Base-by-base conservation (phyloP, 2,888 invertebrate genomes). In the Cheilosia pagana region DNA sequence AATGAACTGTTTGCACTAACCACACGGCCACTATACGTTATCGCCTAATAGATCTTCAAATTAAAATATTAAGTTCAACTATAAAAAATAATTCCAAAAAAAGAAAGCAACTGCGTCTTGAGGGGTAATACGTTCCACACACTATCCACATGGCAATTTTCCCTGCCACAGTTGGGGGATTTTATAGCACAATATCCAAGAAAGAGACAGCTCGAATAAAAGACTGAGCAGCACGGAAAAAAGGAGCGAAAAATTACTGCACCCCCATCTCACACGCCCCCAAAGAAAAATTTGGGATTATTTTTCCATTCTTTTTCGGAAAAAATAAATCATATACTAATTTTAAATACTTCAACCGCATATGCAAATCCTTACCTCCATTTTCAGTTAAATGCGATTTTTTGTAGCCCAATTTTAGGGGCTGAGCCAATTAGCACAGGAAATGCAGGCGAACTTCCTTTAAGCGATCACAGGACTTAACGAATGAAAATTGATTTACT, bases 31-130 rank as follows among this genome's bases (percentile, higher is more conserved):
- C 57, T 77, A 72, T 77, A 72, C 75, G 70, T 75, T 81, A 85
- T 81, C 85, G 75, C 52, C 63, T 75, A 75, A 81, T 75, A 75
- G 65, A 75, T 81, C 81, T 60, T 62, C 50, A 75, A 70, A 85
- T 85, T 75, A 85, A 81, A 85, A 85, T 81, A 79, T 59, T 70
- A 71, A 71, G 70, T 70, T 75, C 41, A 65, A 59, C 75, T 57
- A 67, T 65, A 48, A 67, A 67, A 53, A 52, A 19, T 57, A 52
- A 76, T 39, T 25, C 45, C 60, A 39, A 25, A 39, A 63, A 39
- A 57, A 63, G 16, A 21, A 50, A 50, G 39, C n/a, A 78, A 72
- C 52, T 63, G 45, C 39, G 16, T 74, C 72, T 83, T 78, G 62
- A 74, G 83, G 83, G 83, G 68, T 65, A 28, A 70, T 48, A 19